These are phyloP conservation scores for Scarus forsteni DNA, from an alignment of 2,797 vertebrate genomes.

Conservation along the genomic window DNA sequence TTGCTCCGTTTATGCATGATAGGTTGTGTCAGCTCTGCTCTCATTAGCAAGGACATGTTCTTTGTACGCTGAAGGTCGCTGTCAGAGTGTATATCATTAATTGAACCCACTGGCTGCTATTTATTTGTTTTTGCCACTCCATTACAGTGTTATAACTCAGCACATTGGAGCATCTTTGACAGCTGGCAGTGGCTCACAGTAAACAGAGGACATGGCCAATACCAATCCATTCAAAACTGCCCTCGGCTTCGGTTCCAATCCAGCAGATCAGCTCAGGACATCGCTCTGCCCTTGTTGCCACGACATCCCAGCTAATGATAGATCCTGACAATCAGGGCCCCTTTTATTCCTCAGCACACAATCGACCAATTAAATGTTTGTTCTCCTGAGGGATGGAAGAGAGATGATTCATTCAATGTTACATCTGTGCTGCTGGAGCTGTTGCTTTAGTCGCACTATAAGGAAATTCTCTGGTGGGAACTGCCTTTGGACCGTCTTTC, in stretches of 20 bases:
- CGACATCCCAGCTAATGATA: conserved; percentile 40
- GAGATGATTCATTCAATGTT: conserved; percentile 7
- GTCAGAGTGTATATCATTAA: conserved; percentile 20
- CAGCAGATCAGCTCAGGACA: conserved; percentile 31
- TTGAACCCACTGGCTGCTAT: conserved; percentile 31
- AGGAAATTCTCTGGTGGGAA: conserved; percentile 40
- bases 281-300: conserved; percentile 36
- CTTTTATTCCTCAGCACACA: conserved; percentile 32
- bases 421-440: conserved; percentile 13
- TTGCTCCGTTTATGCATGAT: conserved; percentile 12
- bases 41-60: conserved; percentile 13
- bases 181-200: conserved; percentile 22
- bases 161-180: conserved; percentile 24
- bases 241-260: conserved; percentile 11
- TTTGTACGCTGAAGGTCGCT: conserved; percentile 21
- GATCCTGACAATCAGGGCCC: conserved; percentile 28
- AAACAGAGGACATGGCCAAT: conserved; percentile 38
- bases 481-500: conserved; percentile 44
- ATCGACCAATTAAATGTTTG: conserved; percentile 47
- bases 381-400: conserved; percentile 46
- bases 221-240: conserved; percentile 10
- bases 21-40: conserved; percentile 9
- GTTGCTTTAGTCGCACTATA: conserved; percentile 28
- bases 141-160: conserved; percentile 19
- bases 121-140: conserved; percentile 36